Base-by-base conservation (phyloP, 2,888 invertebrate genomes). In the Anarsia innoxiella region DNA sequence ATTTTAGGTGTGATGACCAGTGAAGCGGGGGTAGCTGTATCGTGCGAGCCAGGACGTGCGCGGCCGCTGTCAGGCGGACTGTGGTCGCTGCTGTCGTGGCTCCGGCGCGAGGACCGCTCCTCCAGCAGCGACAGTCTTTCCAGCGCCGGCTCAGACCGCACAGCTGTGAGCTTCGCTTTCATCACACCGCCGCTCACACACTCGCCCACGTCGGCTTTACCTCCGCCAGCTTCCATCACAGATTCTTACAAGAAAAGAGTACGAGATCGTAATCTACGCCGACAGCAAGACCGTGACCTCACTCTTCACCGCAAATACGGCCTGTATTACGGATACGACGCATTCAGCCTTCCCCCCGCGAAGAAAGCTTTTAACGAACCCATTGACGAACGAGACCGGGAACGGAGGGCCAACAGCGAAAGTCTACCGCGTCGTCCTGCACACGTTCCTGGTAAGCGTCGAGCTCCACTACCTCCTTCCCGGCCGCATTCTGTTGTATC, bases 401-500 rank as follows among this genome's bases (percentile, higher is more conserved):
- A 73, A 14, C 66, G 88, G 28, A 69, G 88, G 49, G 86, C 87
- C n/a, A 29, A 49, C 55, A 90, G 89, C 57, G 90, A 90, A 69
- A 84, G 87, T 13, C 86, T 86, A 47, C 87, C 86, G 42, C 86
- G 87, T 31, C 87, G 87, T 46, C 84, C 88, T 6, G 87, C 88
- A 2, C 91, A 93, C 75, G 92, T 93, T 0, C 91, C 91, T 48
- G 93, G 93, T 13, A 93, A 93, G 65, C 74, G 93, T 33, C 88
- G 88, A 56, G 93, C 93, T 0, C 93, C 93, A 0, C 87, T 86
- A 80, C 86, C 2, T 82, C 88, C 5, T 3, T 15, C n/a, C n/a
- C n/a, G n/a, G n/a, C n/a, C n/a, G n/a, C n/a, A 45, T 3, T 44
- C 41, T 23, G 48, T 51, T 8, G 10, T 15, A 12, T 27, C 28